phyloP scores from a whole-genome alignment of 1,140 invertebrate genomes.

The Phymastichus coffea region DNA sequence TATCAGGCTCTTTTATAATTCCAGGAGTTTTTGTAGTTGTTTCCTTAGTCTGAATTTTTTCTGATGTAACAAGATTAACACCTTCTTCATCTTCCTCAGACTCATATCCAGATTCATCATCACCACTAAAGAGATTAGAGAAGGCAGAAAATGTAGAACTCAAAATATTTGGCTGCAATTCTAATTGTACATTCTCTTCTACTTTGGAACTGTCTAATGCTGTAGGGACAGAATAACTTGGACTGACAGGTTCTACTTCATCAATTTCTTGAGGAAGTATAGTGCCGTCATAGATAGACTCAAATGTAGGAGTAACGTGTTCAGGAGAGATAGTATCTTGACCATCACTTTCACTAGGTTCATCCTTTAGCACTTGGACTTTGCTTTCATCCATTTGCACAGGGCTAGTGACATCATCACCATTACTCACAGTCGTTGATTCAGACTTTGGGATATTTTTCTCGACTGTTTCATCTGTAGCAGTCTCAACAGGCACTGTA shows the following conservation, averaged over 20 bases:
- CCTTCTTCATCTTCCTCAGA: not conserved
- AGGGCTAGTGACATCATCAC: not conserved
- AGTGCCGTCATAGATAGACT: conserved; percentile 17
- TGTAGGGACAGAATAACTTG: conserved; percentile 8
- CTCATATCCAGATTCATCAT: conserved; percentile 4
- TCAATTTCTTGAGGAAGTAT: conserved; percentile 12
- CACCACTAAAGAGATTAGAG: not conserved
- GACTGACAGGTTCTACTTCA: not conserved
- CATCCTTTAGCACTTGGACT: conserved; percentile 4
- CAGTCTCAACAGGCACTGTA: conserved; percentile 55
- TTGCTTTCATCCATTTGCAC: conserved; percentile 11
- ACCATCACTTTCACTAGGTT: not conserved
- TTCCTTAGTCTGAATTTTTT: not conserved
- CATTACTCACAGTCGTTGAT: not conserved
- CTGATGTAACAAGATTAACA: not conserved
- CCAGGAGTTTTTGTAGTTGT: not conserved
- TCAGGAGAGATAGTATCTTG: not conserved
- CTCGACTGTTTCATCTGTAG: not conserved
- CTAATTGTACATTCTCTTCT: conserved; percentile 4
- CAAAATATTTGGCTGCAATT: conserved; percentile 21
- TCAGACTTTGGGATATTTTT: conserved; percentile 7
- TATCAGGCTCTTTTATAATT: conserved; percentile 18
- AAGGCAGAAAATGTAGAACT: conserved; percentile 8
- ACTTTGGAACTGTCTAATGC: not conserved
- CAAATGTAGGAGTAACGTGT: conserved; percentile 18